Conservation (phyloP, 2,113 vertebrate genomes). For the Hirundichthys speculiger region DNA sequence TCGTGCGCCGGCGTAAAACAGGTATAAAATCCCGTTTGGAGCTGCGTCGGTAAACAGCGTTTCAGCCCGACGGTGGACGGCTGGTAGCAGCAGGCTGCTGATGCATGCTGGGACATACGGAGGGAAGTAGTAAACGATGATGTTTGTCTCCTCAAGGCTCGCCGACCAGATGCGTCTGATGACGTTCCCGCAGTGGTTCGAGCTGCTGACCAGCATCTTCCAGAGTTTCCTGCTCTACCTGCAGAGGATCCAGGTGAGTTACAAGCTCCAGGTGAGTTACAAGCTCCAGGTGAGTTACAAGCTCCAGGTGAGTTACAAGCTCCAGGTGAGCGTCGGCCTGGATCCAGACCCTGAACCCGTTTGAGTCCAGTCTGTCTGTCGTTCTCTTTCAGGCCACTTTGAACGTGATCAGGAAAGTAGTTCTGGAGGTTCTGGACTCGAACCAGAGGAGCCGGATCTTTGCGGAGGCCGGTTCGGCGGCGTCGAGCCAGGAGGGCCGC, state of each 20-base stretch:
- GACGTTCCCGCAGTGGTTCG: slow-evolving; percentile 95
- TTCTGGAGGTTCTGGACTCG: slow-evolving; percentile 91
- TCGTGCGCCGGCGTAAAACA: no score
- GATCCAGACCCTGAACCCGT: no score
- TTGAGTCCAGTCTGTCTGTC: neutral
- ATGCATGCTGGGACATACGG: no score
- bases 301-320: no score
- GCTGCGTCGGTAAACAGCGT: no score
- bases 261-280: no score
- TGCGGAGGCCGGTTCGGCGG: slow-evolving; percentile 47
- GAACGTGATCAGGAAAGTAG: slow-evolving; percentile 87
- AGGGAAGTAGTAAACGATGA: neutral
- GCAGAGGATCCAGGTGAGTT: slow-evolving; percentile 91
- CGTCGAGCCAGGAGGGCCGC: slow-evolving; percentile 13
- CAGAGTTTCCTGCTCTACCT: slow-evolving; percentile 92
- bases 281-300: no score
- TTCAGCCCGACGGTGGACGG: no score
- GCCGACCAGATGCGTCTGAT: slow-evolving; percentile 97
- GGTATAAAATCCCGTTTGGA: no score
- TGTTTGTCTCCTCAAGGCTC: slow-evolving; percentile 76
- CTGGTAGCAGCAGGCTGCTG: no score
- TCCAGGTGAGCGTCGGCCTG: no score
- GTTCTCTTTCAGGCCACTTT: slow-evolving; percentile 85
- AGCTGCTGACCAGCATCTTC: slow-evolving; percentile 90
- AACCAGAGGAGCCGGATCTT: slow-evolving; percentile 85